Base-by-base conservation (phyloP, 2,888 invertebrate genomes). In the Tridacna gigas region DNA sequence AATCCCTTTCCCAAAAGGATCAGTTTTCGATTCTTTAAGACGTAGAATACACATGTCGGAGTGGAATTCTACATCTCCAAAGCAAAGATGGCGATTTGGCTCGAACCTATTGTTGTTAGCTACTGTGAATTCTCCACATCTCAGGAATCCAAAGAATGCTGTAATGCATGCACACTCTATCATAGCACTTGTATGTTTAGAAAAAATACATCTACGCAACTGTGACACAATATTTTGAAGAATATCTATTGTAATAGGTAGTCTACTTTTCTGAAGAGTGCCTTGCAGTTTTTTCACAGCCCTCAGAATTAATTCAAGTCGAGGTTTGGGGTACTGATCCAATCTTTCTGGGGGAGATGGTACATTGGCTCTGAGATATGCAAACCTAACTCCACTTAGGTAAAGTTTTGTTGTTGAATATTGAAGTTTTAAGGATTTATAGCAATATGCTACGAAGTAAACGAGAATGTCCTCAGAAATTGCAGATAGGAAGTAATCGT, bases 401-500 rank as follows among this genome's bases (percentile, higher is more conserved):
- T 13, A 61, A 22, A 61, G 61, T 61, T 61, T 61, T 9, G n/a
- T 61, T 15, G 61, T 61, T 61, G 61, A 15, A 61, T 61, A 61
- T 22, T 61, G 18, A n/a, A 12, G 9, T 22, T 61, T 61, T 15
- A 61, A n/a, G n/a, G n/a, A n/a, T n/a, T 61, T 61, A n/a, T 61
- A 22, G n/a, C 61, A 61, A 22, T 61, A 22, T 15, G 61, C 61
- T n/a, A 61, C 22, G n/a, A 61, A 61, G 11, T n/a, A 22, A 12
- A 61, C n/a, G 9, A 61, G 61, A 61, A 61, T 15, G 61, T 61
- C 61, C n/a, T 61, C 61, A 61, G 61, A 61, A 15, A 61, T 61
- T n/a, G 61, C 13, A n/a, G 61, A n/a, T n/a, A 22, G n/a, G n/a
- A n/a, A n/a, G n/a, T n/a, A n/a, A n/a, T n/a, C n/a, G n/a, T n/a